These are phyloP conservation scores for Hippasteria phrygiana DNA, from an alignment of 53 echinoderm and acorn worm species.

Conservation along the genomic window DNA sequence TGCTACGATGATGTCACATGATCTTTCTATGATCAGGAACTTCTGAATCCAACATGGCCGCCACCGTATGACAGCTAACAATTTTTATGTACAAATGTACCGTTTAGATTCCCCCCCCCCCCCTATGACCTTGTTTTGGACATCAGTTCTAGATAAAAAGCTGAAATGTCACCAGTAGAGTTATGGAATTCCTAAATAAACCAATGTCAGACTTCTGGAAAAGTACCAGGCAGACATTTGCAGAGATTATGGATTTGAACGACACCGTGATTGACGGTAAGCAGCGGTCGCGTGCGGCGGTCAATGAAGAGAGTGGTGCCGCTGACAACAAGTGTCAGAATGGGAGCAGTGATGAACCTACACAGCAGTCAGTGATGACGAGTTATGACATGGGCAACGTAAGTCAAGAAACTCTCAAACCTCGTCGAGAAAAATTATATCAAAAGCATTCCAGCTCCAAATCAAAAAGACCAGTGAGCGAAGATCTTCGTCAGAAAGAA, in stretches of 20 bases:
- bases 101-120: background rate
- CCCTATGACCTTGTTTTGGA: background rate
- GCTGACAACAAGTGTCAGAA: background rate
- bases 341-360: background rate
- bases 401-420: background rate
- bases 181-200: conserved; percentile 86
- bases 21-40: background rate
- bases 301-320: background rate
- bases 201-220: conserved; percentile 93
- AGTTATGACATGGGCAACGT: background rate
- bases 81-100: background rate
- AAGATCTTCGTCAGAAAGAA: background rate
- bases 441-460: conserved; percentile 15
- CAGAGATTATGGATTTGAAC: conserved; percentile 82
- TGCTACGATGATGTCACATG: conserved; percentile 44
- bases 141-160: background rate
- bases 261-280: conserved; percentile 28
- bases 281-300: conserved; percentile 1
- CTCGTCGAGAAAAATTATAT: background rate
- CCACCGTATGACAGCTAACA: conserved; percentile 8
- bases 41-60: conserved; percentile 50
- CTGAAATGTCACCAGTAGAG: background rate
- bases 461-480: conserved; percentile 43
- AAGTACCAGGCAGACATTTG: conserved; percentile 82
- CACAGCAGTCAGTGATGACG: background rate